Evolutionary conservation across 2,888 invertebrate species (phyloP), one percentile per base, ranked within the genome.

Genomic region (Apamea sordens): DNA sequence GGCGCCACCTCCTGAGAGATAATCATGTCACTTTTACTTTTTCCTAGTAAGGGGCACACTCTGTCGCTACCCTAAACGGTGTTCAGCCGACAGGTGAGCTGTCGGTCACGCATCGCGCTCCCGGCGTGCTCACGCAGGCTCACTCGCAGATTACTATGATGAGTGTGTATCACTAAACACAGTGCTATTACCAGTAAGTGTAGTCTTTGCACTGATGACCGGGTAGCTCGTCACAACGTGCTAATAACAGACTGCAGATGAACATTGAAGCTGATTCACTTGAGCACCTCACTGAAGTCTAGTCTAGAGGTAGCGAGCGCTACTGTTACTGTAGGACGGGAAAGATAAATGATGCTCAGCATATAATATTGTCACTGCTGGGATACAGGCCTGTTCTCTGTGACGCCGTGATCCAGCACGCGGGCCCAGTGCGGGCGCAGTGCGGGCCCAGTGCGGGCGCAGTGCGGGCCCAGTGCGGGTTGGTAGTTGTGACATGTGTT

Each of bases 21-120:
- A 63, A 24, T 13, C 24, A 5, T 21, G 50, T 28, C 47, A 78
- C 80, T 78, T 78, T 78, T 69, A 78, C 80, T 78, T 79, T 53
- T 76, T 13, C 2, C 15, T 61, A 4, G 21, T 76, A 76, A 47
- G 76, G 36, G 18, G 76, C 59, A 36, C 76, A 61, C 18, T 4
- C 18, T 4, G 41, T 18, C 32, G 59, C n/a, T 15, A 18, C 59
- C 24, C 61, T 47, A n/a, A 21, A 21, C 2, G 59, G n/a, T n/a
- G 2, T 15, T 56, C 56, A n/a, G 24, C 56, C 56, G 56, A 28
- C 8, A 21, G 28, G 61, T 36, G 61, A 15, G 13, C 47, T 21
- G 36, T 8, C 15, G 11, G 61, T 76, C 76, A 61, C n/a, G 47
- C 76, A 5, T 75, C 32, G 6, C 44, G 13, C 47, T 8, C 6